Evolutionary conservation across 2,797 vertebrate genomes (phyloP).

Genomic region (Garrulus glandarius): DNA sequence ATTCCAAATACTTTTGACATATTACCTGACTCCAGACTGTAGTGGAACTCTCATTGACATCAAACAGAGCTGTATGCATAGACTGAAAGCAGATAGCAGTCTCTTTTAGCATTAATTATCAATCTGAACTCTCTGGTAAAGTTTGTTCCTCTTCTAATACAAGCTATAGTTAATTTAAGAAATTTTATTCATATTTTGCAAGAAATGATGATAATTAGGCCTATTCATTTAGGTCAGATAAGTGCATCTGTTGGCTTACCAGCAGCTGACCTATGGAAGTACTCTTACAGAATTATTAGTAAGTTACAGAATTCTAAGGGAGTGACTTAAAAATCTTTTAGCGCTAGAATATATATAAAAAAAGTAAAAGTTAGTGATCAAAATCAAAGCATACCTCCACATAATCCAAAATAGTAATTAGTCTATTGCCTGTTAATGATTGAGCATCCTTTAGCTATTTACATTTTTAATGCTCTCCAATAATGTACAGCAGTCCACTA

Average conservation of each 20-base stretch:
- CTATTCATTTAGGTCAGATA: neutral
- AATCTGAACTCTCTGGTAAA: neutral
- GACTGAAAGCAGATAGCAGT: neutral
- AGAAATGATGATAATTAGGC: neutral
- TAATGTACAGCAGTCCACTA: neutral
- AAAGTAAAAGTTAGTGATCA: neutral
- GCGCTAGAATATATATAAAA: neutral
- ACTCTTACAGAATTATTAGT: neutral
- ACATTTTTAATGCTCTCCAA: neutral
- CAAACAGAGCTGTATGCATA: neutral
- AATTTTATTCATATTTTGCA: neutral
- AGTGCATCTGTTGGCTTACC: neutral
- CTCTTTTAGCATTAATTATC: neutral
- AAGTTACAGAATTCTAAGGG: neutral
- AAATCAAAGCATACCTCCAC: neutral
- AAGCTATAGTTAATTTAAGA: neutral
- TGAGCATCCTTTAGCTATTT: neutral
- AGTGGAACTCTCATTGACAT: neutral
- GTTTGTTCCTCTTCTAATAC: neutral
- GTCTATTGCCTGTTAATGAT: neutral
- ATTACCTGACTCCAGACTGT: neutral
- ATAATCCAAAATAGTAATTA: neutral
- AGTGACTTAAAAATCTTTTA: neutral
- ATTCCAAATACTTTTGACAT: neutral
- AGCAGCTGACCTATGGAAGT: neutral